Conservation (phyloP, 2,888 invertebrate species). For the Endomychus coccineus region DNA sequence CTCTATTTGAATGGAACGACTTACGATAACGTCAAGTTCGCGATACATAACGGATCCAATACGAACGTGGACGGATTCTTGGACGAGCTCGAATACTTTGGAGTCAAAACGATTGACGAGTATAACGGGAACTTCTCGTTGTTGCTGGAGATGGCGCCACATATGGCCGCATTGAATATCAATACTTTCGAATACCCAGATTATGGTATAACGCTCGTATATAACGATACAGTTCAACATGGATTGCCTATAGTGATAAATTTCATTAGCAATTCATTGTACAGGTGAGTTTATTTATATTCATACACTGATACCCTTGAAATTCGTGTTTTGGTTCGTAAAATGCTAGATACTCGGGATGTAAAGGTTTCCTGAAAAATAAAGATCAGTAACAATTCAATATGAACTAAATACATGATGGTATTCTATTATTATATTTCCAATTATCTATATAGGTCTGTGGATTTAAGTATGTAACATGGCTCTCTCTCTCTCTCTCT, state of each 20-base stretch:
- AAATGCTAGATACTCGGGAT: no score
- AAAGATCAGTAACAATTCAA: no score
- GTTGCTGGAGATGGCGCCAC: conserved; percentile 54
- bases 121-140: conserved; percentile 62
- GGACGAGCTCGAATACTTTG: conserved; percentile 34
- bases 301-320: background rate
- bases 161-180: conserved; percentile 61
- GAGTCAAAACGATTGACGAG: conserved; percentile 41
- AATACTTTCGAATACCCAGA: conserved; percentile 48
- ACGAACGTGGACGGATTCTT: conserved; percentile 36
- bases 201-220: conserved; percentile 55
- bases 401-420: no score
- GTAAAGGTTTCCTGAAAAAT: no score
- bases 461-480: no score
- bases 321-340: background rate
- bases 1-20: conserved; percentile 57
- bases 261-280: conserved; percentile 61
- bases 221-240: conserved; percentile 75
- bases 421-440: no score
- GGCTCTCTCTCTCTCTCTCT: no score
- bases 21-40: conserved; percentile 51
- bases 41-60: conserved; percentile 53
- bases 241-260: conserved; percentile 70
- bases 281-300: conserved; percentile 48
- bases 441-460: no score